Percentiles rank a stretch among this genome's conserved stretches.
phyloP scores from a whole-genome alignment of 1,140 invertebrate species.

The Coptotermes formosanus region DNA sequence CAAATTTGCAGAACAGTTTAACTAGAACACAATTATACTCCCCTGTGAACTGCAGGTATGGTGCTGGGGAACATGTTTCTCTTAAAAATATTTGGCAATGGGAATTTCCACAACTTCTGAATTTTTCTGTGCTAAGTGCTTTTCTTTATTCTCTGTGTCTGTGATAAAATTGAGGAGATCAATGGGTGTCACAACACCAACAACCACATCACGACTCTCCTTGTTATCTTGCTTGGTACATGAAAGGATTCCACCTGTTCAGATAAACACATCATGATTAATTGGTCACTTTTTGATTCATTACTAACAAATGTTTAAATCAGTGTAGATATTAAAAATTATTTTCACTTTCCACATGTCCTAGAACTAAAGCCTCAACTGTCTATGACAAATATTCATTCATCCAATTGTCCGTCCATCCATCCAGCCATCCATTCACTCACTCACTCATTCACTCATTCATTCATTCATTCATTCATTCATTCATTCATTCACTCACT shows the following conservation, averaged over 20 bases:
- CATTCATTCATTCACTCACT: no score
- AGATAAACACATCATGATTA: background rate
- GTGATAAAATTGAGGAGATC: constrained; percentile 66
- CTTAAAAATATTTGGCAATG: background rate
- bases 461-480: no score
- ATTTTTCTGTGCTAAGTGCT: background rate
- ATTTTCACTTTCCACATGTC: constrained; percentile 5
- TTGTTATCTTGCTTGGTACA: constrained; percentile 24
- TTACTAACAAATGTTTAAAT: background rate
- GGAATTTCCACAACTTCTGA: background rate
- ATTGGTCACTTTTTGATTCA: background rate
- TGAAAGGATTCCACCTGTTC: constrained; percentile 32
- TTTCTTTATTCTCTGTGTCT: constrained; percentile 26
- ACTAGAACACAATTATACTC: no score
- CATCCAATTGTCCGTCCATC: no score
- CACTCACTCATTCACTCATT: no score
- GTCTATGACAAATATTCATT: no score
- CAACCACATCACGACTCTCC: constrained; percentile 49
- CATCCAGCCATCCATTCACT: no score
- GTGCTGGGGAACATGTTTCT: no score
- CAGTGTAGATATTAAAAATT: background rate
- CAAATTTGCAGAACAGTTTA: no score
- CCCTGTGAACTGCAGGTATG: no score
- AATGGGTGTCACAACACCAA: constrained; percentile 64
- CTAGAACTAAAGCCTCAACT: no score